Base-by-base conservation (phyloP, 2,113 vertebrate species). In the Cyphomyrus plagiostoma region DNA sequence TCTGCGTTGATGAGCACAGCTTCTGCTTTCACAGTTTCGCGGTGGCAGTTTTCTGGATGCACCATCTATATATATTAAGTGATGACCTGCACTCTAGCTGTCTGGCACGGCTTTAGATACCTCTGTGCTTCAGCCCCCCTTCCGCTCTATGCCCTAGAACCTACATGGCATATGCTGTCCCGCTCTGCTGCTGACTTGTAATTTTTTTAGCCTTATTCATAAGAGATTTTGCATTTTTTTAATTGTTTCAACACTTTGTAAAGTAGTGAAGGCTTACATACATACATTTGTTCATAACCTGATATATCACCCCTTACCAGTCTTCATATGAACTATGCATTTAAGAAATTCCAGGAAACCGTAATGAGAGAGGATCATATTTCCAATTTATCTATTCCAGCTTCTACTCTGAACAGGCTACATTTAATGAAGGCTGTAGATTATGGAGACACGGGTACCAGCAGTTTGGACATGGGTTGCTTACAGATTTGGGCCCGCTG, bases 131-230 rank as follows among this genome's bases (percentile, higher is more conserved):
- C 26, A 30, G 49, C 89, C 87, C 48, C 42, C 19, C 53, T 86
- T 91, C 46, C 53, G 13, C 48, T 82, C n/a, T 88, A 53, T 35
- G 52, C 52, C 52, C 52, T 53, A 53, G 52, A 53, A 53, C 52
- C 52, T 53, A 53, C 17, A 53, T 53, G 52, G 52, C 52, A 53
- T 53, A 53, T 53, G 23, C 86, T 82, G 66, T 62, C 90, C 62
- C 83, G 90, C 85, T 88, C 53, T 88, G 90, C 89, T 89, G 91
- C 92, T 91, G 90, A 93, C 91, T 91, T 93, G 90, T 46, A 46
- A 90, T 89, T 91, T 89, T 87, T 39, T 35, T 91, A 90, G 92
- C 48, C 90, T 70, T 92, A 92, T 93, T 93, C 92, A 93, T 93
- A 92, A 92, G 91, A 93, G 90, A 89, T 42, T 23, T 62, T 45